These are phyloP conservation scores for Pachypanchax playfairii DNA, from an alignment of 2,113 vertebrate species.

Conservation along the genomic window DNA sequence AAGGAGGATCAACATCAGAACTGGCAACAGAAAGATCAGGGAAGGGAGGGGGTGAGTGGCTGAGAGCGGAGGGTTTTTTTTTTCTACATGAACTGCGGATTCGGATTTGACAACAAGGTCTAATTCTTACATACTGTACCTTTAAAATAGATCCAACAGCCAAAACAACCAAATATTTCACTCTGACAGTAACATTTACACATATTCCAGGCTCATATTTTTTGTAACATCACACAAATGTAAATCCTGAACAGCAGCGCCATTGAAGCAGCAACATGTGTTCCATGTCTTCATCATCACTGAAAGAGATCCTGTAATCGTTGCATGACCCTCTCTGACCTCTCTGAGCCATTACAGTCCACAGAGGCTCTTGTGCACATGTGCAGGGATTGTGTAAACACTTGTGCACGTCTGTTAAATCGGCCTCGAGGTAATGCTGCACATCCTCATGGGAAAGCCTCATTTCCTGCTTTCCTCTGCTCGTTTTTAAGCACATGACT, in stretches of 20 bases:
- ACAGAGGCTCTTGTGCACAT: constrained; percentile 18
- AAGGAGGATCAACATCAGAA: no score
- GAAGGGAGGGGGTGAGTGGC: no score
- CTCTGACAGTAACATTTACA: background rate
- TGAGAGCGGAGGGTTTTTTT: no score
- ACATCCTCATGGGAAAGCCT: constrained; percentile 39
- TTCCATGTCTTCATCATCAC: constrained; percentile 26
- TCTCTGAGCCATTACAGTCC: background rate
- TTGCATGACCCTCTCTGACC: constrained; percentile 35
- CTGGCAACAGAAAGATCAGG: no score
- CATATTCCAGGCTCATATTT: no score
- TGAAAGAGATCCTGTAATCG: constrained; percentile 11
- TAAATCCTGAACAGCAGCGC: constrained; percentile 16
- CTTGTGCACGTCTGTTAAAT: constrained; percentile 31
- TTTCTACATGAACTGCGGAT: no score
- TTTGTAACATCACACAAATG: no score
- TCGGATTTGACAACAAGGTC: no score
- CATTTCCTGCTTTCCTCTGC: constrained; percentile 53
- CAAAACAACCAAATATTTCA: no score
- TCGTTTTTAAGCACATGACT: constrained; percentile 5
- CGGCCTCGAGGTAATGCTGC: constrained; percentile 58
- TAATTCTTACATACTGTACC: no score
- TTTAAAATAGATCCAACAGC: no score
- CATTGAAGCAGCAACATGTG: constrained; percentile 32
- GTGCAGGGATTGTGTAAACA: constrained; percentile 37